Conservation (phyloP, 2,113 vertebrate species). For the Falco punctatus region DNA sequence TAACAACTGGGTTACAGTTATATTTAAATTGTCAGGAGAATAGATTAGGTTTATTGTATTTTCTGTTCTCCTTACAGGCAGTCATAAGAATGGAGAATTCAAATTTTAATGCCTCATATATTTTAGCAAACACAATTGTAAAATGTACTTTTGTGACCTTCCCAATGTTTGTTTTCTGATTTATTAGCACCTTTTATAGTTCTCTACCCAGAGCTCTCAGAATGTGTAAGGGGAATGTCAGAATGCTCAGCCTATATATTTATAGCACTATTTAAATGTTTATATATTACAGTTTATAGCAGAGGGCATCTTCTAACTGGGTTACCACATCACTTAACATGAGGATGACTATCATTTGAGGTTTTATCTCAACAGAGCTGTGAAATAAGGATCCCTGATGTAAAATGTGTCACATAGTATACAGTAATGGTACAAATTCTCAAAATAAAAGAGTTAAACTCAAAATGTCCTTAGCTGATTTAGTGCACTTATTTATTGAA, state of each 20-base stretch:
- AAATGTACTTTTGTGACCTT: constrained; percentile 27
- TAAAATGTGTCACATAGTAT: background rate
- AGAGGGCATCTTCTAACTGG: background rate
- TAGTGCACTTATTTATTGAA: background rate
- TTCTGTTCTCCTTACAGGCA: constrained; percentile 31
- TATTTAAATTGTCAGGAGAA: constrained; percentile 7
- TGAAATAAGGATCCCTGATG: background rate
- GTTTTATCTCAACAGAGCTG: background rate
- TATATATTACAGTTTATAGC: background rate
- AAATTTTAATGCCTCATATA: constrained; percentile 12
- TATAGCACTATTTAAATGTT: background rate
- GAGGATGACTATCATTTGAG: background rate
- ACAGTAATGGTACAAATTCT: background rate
- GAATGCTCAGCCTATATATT: background rate
- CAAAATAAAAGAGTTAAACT: background rate
- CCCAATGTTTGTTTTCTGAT: background rate
- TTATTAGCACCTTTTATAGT: background rate
- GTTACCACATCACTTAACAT: background rate
- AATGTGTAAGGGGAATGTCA: background rate
- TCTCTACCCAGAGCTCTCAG: background rate
- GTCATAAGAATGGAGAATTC: background rate
- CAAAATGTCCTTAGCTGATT: background rate
- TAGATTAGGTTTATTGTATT: background rate
- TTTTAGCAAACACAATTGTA: background rate
- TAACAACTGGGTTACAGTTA: background rate